phyloP scores from a whole-genome alignment of 2,797 vertebrate species.

The Lerista edwardsae region DNA sequence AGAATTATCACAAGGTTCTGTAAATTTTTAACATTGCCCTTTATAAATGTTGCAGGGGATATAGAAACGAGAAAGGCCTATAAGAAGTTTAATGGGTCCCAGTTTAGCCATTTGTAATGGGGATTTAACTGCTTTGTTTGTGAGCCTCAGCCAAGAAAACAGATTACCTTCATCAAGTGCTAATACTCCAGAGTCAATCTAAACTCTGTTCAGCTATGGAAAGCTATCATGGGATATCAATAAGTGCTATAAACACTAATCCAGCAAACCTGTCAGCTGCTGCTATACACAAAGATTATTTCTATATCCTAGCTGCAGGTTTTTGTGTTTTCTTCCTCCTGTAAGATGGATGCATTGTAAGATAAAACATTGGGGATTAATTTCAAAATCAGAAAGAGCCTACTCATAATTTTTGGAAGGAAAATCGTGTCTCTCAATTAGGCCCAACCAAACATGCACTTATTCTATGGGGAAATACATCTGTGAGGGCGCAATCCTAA shows the following conservation, averaged over 20 bases:
- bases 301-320: slow-evolving; percentile 77
- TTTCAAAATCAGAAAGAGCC: slow-evolving; percentile 61
- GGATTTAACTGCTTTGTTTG: slow-evolving; percentile 85
- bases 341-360: slow-evolving; percentile 68
- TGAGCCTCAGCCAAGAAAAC: slow-evolving; percentile 82
- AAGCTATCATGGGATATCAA: slow-evolving; percentile 77
- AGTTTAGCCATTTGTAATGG: slow-evolving; percentile 79
- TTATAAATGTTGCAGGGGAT: slow-evolving; percentile 82
- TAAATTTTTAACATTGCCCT: slow-evolving; percentile 82
- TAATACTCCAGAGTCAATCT: slow-evolving; percentile 77
- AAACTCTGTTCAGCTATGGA: slow-evolving; percentile 74
- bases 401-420: slow-evolving; percentile 37
- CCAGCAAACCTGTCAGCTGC: slow-evolving; percentile 77
- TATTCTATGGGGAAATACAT: background rate
- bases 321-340: slow-evolving; percentile 73
- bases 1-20: slow-evolving; percentile 70
- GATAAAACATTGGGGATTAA: slow-evolving; percentile 72
- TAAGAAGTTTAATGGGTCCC: slow-evolving; percentile 83
- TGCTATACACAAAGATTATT: slow-evolving; percentile 79
- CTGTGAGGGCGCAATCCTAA: too few species aligned
- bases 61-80: slow-evolving; percentile 77
- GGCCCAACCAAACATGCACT: background rate
- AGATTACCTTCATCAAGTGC: slow-evolving; percentile 85
- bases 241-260: slow-evolving; percentile 74
- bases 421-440: slow-evolving; percentile 15